phyloP scores from a whole-genome alignment of 2,113 vertebrate genomes.

The Serilophus lunatus region DNA sequence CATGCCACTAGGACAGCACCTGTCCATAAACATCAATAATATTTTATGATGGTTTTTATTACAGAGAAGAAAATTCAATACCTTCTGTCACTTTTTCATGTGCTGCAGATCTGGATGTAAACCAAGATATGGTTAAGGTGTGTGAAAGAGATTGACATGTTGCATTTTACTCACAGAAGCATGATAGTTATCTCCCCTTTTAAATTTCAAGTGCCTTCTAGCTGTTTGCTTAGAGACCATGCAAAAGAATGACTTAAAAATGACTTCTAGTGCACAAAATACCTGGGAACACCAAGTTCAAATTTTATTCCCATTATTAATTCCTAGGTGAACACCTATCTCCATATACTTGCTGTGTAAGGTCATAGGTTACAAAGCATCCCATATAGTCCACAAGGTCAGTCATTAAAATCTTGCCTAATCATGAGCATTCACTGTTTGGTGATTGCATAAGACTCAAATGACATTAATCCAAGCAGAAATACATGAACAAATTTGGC shows the following conservation, averaged over 20 bases:
- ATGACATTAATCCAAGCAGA: neutral
- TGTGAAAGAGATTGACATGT: neutral
- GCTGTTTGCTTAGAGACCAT: neutral
- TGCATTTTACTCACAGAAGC: neutral
- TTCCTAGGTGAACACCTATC: neutral
- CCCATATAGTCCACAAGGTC: neutral
- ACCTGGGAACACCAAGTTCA: neutral
- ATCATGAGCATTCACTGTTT: neutral
- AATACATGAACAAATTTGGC: neutral
- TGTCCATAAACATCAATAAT: neutral
- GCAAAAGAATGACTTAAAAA: neutral
- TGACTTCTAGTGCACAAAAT: neutral
- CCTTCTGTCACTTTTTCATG: neutral
- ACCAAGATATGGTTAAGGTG: neutral
- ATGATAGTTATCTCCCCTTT: neutral
- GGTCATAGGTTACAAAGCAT: neutral
- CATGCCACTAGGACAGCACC: too few species aligned
- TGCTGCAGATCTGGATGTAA: neutral
- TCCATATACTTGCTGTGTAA: neutral
- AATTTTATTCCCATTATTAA: neutral
- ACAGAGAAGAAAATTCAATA: neutral
- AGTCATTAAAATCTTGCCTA: neutral
- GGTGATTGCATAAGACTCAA: neutral
- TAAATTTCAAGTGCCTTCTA: neutral
- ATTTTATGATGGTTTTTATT: neutral